phyloP scores from a whole-genome alignment of 2,888 invertebrate species.

The Macrophya annulata region DNA sequence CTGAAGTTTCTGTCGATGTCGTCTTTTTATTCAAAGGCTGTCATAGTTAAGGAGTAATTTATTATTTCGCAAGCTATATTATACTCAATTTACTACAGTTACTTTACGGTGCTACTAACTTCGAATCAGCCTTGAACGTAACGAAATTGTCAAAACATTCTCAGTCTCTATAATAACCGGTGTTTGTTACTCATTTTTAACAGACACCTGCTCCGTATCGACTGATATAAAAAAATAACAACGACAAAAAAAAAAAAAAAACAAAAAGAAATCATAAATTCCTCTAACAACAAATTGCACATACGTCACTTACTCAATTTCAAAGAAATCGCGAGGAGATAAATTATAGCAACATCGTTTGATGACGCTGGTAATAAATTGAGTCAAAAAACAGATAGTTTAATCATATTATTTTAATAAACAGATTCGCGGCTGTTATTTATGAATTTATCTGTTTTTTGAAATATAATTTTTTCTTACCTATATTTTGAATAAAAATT shows the following conservation, averaged over 20 bases:
- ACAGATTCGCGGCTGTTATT: too few species aligned
- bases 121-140: slow-evolving; percentile 38
- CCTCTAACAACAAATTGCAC: background rate
- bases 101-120: background rate
- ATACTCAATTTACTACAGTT: slow-evolving; percentile 12
- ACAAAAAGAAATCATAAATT: background rate
- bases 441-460: too few species aligned
- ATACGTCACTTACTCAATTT: background rate
- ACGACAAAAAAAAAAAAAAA: background rate
- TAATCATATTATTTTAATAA: too few species aligned
- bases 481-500: too few species aligned
- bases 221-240: too few species aligned
- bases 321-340: too few species aligned
- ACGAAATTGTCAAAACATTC: slow-evolving; percentile 6
- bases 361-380: too few species aligned
- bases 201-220: background rate
- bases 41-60: background rate
- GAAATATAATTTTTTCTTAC: too few species aligned
- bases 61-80: slow-evolving; percentile 13
- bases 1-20: slow-evolving; percentile 1
- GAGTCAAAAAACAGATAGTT: too few species aligned
- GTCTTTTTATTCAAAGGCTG: background rate
- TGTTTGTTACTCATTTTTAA: slow-evolving; percentile 12
- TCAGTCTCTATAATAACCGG: background rate
- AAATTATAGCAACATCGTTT: too few species aligned